phyloP scores from a whole-genome alignment of 2,113 vertebrate species.

The Rhombomys opimus region DNA sequence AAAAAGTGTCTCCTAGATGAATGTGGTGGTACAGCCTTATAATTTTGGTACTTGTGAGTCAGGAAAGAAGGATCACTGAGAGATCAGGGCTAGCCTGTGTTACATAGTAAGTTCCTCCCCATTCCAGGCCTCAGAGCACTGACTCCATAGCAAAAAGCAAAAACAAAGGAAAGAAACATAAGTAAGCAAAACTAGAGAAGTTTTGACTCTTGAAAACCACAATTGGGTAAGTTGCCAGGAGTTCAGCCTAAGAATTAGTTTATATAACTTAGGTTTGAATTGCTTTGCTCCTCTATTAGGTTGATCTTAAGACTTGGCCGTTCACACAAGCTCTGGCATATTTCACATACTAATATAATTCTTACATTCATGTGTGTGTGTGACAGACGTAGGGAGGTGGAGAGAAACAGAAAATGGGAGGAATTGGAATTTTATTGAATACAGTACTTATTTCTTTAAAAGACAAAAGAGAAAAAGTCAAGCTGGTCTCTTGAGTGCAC shows the following conservation, averaged over 20 bases:
- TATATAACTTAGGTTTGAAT: neutral
- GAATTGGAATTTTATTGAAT: neutral
- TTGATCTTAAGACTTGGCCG: neutral
- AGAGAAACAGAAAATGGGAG: neutral
- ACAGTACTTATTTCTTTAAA: neutral
- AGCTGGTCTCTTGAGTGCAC: neutral
- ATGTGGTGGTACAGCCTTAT: neutral
- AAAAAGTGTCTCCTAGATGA: neutral
- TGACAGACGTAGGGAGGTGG: neutral
- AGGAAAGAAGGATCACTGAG: neutral
- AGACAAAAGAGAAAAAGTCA: neutral
- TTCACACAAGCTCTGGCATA: neutral
- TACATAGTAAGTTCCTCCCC: neutral
- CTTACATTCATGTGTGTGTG: neutral
- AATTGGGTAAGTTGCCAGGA: neutral
- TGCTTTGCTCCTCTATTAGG: neutral
- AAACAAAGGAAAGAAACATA: neutral
- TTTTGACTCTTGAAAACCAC: slow-evolving; percentile 58
- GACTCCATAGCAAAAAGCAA: neutral
- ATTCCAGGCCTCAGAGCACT: neutral
- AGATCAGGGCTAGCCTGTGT: neutral
- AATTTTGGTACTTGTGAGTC: neutral
- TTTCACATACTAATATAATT: neutral
- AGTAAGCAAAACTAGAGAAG: neutral
- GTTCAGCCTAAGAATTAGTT: neutral